Conservation (phyloP, 53 echinoderm and acorn worm genomes). For the Temnopleurus reevesii region DNA sequence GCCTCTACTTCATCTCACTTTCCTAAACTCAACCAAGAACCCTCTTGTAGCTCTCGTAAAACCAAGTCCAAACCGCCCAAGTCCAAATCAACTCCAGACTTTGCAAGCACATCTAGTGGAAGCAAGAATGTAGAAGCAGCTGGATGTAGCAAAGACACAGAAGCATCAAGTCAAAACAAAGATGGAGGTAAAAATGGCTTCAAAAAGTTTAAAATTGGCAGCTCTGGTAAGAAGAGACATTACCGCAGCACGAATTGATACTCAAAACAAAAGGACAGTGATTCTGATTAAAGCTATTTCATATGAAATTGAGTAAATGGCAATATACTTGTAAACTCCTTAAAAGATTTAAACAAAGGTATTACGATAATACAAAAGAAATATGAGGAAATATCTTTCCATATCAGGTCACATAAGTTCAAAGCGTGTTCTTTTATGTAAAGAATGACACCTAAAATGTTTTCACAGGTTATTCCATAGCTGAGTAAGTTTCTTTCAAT, state of each 20-base stretch:
- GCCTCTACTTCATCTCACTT: background rate
- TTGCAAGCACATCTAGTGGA: slow-evolving; percentile 18
- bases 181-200: slow-evolving; percentile 43
- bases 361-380: too few species aligned
- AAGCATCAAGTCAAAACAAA: slow-evolving; percentile 3
- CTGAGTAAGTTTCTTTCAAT: too few species aligned
- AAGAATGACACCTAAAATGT: too few species aligned
- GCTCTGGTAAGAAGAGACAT: slow-evolving; percentile 50
- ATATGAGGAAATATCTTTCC: too few species aligned
- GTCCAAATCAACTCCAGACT: background rate
- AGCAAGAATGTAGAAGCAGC: slow-evolving; percentile 6
- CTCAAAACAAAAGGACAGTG: slow-evolving; percentile 45
- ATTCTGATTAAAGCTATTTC: background rate
- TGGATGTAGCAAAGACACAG: slow-evolving; percentile 15
- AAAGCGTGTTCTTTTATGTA: too few species aligned
- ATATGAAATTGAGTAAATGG: too few species aligned
- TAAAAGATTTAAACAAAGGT: too few species aligned
- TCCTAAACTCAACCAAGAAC: background rate
- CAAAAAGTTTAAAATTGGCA: slow-evolving; percentile 42
- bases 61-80: background rate
- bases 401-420: too few species aligned
- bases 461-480: too few species aligned
- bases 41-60: background rate
- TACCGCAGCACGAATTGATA: slow-evolving; percentile 52
- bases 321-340: too few species aligned